phyloP scores from a whole-genome alignment of 1,140 invertebrate species.

The Aphaenogaster ashmeadi region DNA sequence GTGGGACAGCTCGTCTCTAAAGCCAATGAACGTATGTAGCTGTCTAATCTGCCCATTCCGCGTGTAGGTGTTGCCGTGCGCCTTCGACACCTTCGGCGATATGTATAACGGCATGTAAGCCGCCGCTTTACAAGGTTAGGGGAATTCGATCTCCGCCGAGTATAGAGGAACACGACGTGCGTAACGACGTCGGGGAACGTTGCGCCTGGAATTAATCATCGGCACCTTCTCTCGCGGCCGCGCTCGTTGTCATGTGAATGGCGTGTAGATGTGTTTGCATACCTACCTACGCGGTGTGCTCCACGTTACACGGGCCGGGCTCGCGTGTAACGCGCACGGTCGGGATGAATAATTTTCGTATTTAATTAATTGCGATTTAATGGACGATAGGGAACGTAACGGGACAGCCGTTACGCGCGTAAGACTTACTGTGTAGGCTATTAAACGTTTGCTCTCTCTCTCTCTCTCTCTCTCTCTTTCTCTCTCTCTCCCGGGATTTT shows the following conservation, averaged over 20 bases:
- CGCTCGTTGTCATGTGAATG: conserved; percentile 41
- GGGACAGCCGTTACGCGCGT: conserved; percentile 30
- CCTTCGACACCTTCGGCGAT: conserved; percentile 75
- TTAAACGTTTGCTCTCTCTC: conserved; percentile 37
- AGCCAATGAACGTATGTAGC: conserved; percentile 67
- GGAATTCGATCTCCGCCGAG: conserved; percentile 71
- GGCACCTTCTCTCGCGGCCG: conserved; percentile 37
- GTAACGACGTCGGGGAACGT: conserved; percentile 25
- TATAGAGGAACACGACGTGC: conserved; percentile 22
- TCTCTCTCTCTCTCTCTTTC: background rate
- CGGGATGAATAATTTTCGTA: conserved; percentile 68
- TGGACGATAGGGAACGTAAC: conserved; percentile 44
- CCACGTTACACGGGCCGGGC: conserved; percentile 1
- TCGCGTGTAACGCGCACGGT: conserved; percentile 36
- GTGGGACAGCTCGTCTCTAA: background rate
- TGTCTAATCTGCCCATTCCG: conserved; percentile 66
- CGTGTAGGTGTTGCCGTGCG: conserved; percentile 62
- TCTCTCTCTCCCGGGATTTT: conserved; percentile 4
- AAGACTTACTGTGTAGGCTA: conserved; percentile 26
- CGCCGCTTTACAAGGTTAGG: conserved; percentile 73
- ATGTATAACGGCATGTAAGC: conserved; percentile 74
- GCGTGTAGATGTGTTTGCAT: conserved; percentile 52
- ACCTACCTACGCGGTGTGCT: conserved; percentile 8
- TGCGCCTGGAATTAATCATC: conserved; percentile 66
- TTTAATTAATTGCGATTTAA: conserved; percentile 69